phyloP scores from a whole-genome alignment of 2,113 vertebrate species.

The Tragelaphus buxtoni region DNA sequence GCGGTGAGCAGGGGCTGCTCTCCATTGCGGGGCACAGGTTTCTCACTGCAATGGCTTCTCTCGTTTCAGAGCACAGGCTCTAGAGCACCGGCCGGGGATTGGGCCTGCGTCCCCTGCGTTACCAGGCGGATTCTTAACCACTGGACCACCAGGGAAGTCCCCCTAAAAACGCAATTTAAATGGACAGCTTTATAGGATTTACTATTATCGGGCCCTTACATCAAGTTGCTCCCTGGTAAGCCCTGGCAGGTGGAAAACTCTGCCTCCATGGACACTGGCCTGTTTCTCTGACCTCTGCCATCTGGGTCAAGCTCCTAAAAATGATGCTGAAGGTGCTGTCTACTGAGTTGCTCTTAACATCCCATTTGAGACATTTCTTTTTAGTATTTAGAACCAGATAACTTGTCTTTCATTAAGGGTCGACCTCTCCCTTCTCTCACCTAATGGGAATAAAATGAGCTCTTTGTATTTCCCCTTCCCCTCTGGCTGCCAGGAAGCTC shows the following conservation, averaged over 20 bases:
- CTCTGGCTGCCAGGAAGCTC: conserved; percentile 1
- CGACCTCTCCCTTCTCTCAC: neutral
- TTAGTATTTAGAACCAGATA: neutral
- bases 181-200: neutral
- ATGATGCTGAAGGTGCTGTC: neutral
- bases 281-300: neutral
- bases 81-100: rapidly evolving
- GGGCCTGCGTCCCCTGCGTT: neutral
- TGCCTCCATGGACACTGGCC: neutral
- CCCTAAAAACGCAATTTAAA: neutral
- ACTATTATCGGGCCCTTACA: neutral
- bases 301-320: neutral
- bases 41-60: neutral
- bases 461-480: neutral
- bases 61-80: neutral
- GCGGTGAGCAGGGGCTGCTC: rapidly evolving
- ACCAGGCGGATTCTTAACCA: neutral
- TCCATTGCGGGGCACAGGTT: neutral
- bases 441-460: neutral
- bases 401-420: neutral
- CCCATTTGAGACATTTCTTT: neutral
- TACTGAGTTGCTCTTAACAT: neutral
- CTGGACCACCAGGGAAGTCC: neutral
- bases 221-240: neutral
- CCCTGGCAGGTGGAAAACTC: neutral